phyloP scores from a whole-genome alignment of 2,113 vertebrate genomes.

The Acanthochromis polyacanthus region DNA sequence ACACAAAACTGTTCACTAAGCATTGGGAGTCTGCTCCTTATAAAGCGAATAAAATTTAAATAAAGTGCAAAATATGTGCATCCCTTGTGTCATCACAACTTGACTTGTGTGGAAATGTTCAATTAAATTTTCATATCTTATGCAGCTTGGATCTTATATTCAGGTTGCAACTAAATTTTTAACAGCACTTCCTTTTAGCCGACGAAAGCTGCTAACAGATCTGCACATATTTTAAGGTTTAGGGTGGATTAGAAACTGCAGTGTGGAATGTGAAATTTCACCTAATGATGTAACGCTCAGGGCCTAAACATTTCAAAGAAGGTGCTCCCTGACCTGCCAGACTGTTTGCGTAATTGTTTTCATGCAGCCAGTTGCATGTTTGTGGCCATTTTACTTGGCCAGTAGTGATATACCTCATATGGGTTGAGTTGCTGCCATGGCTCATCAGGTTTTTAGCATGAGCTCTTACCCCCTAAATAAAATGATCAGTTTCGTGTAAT shows the following conservation, averaged over 20 bases:
- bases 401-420: not conserved
- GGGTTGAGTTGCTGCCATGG: not conserved
- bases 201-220: constrained; percentile 7
- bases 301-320: not conserved
- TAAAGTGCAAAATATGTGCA: constrained; percentile 30
- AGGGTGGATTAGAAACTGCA: not conserved
- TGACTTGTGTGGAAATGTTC: constrained; percentile 25
- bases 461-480: constrained; percentile 2
- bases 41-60: constrained; percentile 21
- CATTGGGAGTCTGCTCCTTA: not conserved
- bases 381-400: not conserved
- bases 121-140: constrained; percentile 37
- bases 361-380: not conserved
- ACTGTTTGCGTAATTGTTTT: not conserved
- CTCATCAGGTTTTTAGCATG: not conserved
- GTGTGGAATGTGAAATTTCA: not conserved
- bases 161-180: constrained; percentile 37
- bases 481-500: constrained; percentile 5
- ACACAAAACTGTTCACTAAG: constrained; percentile 21
- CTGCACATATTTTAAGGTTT: constrained; percentile 7
- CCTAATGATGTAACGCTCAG: not conserved
- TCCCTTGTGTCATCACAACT: constrained; percentile 19
- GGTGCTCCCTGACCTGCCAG: not conserved
- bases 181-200: constrained; percentile 7
- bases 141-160: constrained; percentile 26